A percentile compares a stretch with the other conserved stretches of the same genome.
These are phyloP conservation scores for Lateolabrax maculatus DNA, from an alignment of 2,797 vertebrate species.

Conservation along the genomic window DNA sequence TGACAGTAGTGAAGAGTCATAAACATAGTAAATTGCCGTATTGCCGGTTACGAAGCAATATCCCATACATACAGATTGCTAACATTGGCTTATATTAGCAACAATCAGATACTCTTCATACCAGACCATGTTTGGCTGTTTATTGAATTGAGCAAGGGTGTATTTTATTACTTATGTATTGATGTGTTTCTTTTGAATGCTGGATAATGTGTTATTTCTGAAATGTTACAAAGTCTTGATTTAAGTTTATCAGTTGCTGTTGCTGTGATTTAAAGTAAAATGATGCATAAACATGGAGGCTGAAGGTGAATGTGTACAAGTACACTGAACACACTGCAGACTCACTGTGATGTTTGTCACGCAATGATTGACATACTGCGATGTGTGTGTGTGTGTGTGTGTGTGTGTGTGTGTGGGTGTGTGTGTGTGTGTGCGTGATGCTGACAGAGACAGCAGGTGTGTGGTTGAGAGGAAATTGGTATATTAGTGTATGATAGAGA, in stretches of 20 bases:
- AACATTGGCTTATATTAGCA: neutral
- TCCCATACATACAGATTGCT: neutral
- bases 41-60: too few species aligned
- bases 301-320: neutral
- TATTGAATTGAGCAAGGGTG: neutral
- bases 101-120: neutral
- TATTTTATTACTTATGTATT: neutral
- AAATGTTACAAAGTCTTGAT: neutral
- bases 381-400: neutral
- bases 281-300: neutral
- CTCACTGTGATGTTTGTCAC: neutral
- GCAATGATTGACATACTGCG: neutral
- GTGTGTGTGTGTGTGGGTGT: neutral
- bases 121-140: too few species aligned
- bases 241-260: neutral
- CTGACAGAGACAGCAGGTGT: conserved; percentile 53
- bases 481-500: conserved; percentile 53
- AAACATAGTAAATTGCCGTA: neutral
- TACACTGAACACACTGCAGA: neutral
- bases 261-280: neutral
- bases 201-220: neutral
- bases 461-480: conserved; percentile 49
- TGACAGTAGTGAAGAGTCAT: neutral
- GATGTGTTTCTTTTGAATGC: neutral
- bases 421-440: conserved; percentile 18